These are phyloP conservation scores for Ctenosaura bakeri DNA, from an alignment of 2,797 vertebrate species.

Conservation along the genomic window DNA sequence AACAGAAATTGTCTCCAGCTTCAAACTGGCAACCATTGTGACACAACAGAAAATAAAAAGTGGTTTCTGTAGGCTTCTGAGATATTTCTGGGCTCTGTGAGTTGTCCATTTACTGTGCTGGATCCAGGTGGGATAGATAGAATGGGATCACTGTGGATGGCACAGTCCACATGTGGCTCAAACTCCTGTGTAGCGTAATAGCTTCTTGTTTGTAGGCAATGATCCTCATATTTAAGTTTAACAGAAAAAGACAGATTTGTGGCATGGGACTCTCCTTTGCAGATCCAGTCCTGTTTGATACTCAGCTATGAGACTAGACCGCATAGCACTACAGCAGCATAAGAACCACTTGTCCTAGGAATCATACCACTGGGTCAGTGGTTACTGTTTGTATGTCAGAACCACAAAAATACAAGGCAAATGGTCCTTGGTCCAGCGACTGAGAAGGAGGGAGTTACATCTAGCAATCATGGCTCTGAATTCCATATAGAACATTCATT, in stretches of 20 bases:
- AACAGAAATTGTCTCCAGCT: neutral
- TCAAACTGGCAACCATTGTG: neutral
- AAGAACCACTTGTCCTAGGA: neutral
- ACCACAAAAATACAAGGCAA: neutral
- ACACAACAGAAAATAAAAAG: neutral
- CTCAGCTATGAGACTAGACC: neutral
- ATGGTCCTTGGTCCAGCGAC: neutral
- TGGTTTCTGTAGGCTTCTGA: neutral
- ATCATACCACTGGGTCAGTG: neutral
- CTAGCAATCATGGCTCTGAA: neutral
- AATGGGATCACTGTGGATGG: neutral
- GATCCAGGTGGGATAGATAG: neutral
- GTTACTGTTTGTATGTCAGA: neutral
- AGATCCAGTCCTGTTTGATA: rapidly evolving
- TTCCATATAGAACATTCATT: neutral
- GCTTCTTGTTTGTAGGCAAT: neutral
- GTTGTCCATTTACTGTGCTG: neutral
- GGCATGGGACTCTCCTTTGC: neutral
- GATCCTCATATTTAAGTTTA: neutral
- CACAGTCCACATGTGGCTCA: neutral
- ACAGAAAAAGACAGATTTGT: neutral
- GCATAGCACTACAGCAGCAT: neutral
- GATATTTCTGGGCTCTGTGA: neutral
- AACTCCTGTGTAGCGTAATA: neutral
- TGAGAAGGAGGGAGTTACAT: neutral